Conservation (phyloP, 2,888 invertebrate species). For the Helleia helle region DNA sequence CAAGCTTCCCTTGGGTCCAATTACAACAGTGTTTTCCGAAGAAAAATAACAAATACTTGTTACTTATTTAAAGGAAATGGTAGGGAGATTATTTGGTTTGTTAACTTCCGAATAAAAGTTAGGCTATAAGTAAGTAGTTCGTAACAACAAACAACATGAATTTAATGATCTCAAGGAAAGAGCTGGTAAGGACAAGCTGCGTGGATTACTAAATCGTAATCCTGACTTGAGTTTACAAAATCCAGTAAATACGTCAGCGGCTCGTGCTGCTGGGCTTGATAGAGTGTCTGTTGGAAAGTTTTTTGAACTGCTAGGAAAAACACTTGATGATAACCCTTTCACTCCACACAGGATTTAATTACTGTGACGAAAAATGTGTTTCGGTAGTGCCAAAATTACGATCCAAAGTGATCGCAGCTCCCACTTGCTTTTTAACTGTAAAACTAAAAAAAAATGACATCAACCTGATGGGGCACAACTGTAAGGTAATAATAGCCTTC, state of each 20-base stretch:
- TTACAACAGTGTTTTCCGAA: too few species aligned
- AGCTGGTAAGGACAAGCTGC: too few species aligned
- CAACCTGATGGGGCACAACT: background rate
- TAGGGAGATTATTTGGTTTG: too few species aligned
- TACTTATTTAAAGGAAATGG: too few species aligned
- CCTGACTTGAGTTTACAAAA: constrained; percentile 22
- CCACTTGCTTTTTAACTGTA: too few species aligned
- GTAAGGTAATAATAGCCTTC: background rate
- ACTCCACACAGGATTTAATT: constrained; percentile 28
- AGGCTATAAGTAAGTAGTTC: background rate
- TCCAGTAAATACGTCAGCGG: constrained; percentile 26
- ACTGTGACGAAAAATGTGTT: constrained; percentile 29
- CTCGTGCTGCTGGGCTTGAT: constrained; percentile 24
- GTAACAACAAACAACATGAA: background rate
- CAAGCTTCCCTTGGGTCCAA: too few species aligned
- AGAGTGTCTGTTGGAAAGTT: background rate
- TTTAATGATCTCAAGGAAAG: constrained; percentile 26
- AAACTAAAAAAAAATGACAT: constrained; percentile 1
- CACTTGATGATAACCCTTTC: constrained; percentile 21
- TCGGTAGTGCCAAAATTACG: constrained; percentile 23
- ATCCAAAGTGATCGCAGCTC: constrained; percentile 24
- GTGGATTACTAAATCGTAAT: constrained; percentile 26
- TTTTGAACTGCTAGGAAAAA: constrained; percentile 12
- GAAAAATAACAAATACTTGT: too few species aligned
- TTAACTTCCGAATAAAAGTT: background rate